These are phyloP conservation scores for Cryptotermes secundus DNA, from an alignment of 1,140 invertebrate species.

Conservation along the genomic window DNA sequence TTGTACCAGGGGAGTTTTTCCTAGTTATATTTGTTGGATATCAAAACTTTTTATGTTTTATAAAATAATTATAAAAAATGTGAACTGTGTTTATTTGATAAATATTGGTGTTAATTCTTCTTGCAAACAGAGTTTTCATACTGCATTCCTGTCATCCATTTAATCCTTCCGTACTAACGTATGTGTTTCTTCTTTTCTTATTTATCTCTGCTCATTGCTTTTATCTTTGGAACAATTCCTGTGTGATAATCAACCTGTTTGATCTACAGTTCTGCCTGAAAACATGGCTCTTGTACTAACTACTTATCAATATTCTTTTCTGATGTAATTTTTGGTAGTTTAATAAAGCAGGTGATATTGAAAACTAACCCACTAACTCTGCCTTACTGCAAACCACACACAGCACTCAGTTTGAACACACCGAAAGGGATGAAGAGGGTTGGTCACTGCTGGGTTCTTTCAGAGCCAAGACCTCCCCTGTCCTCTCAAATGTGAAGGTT, in stretches of 20 bases:
- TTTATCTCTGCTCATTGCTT: slow-evolving; percentile 8
- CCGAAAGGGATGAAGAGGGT: neutral
- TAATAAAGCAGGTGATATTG: slow-evolving; percentile 15
- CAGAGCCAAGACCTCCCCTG: no score
- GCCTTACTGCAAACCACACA: neutral
- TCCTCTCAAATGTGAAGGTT: neutral
- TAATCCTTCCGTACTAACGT: slow-evolving; percentile 19
- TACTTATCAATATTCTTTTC: slow-evolving; percentile 18
- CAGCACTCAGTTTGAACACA: neutral
- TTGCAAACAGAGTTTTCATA: slow-evolving; percentile 36
- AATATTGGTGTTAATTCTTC: slow-evolving; percentile 39
- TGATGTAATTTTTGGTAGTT: slow-evolving; percentile 20
- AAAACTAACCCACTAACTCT: slow-evolving; percentile 13
- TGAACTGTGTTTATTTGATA: slow-evolving; percentile 40
- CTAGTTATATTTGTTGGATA: slow-evolving; percentile 40
- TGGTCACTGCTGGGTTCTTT: neutral
- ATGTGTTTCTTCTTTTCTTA: neutral
- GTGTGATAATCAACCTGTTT: slow-evolving; percentile 17
- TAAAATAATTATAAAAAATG: slow-evolving; percentile 40
- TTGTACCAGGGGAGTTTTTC: slow-evolving; percentile 39
- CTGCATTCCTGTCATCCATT: neutral
- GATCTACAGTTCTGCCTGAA: slow-evolving; percentile 18
- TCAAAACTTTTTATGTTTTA: slow-evolving; percentile 40
- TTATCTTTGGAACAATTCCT: slow-evolving; percentile 16
- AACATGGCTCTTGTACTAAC: slow-evolving; percentile 19